Conservation (phyloP, 2,797 vertebrate genomes). For the Etheostoma nigrum region DNA sequence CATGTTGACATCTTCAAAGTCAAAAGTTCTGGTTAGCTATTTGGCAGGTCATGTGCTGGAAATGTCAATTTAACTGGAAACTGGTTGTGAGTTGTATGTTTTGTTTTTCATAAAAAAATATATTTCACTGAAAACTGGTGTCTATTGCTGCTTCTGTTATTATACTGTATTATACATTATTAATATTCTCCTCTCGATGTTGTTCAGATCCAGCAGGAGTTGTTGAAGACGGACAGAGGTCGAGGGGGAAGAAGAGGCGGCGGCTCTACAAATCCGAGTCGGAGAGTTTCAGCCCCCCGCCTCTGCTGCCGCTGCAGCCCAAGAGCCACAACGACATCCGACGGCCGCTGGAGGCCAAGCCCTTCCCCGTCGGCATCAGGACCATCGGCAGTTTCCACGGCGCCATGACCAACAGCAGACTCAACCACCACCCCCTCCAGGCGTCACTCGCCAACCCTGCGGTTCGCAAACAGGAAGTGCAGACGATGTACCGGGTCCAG, state of each 20-base stretch:
- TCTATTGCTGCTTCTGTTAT: not conserved
- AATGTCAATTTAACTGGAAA: too few relatives aligned
- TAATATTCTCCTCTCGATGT: not conserved
- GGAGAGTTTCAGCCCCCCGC: conserved; percentile 67
- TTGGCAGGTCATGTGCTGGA: not conserved
- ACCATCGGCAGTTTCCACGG: conserved; percentile 77
- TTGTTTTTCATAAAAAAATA: too few relatives aligned
- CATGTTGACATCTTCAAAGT: not conserved
- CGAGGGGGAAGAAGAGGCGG: conserved; percentile 79
- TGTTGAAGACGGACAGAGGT: conserved; percentile 65
- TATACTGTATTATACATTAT: too few relatives aligned
- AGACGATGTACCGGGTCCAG: conserved; percentile 57
- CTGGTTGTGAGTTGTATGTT: too few relatives aligned
- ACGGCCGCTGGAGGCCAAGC: conserved; percentile 72
- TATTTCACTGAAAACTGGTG: not conserved
- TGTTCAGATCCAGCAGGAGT: conserved; percentile 43
- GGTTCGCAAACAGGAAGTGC: conserved; percentile 58
- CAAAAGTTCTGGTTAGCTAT: not conserved
- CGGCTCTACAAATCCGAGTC: conserved; percentile 85
- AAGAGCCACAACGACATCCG: conserved; percentile 63
- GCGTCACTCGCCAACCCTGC: conserved; percentile 27
- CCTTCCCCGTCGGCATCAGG: conserved; percentile 73
- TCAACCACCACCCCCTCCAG: conserved; percentile 65
- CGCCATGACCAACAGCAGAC: conserved; percentile 80
- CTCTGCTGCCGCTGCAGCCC: conserved; percentile 67